Evolutionary conservation across 2,888 invertebrate species (phyloP).

Genomic region (Psylliodes chrysocephalus): DNA sequence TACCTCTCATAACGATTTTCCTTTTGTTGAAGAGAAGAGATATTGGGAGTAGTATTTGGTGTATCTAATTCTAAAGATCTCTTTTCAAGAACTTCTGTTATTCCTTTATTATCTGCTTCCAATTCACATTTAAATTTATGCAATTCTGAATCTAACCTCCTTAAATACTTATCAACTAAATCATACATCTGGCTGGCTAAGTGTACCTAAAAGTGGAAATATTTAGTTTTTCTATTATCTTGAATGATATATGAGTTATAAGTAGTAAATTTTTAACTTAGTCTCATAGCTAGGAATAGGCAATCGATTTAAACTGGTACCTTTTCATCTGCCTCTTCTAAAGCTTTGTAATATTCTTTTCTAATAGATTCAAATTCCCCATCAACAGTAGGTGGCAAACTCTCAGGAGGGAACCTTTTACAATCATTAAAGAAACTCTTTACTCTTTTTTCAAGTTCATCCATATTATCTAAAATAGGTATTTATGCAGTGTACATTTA

Average conservation of each 20-base stretch:
- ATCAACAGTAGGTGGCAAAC: constrained; percentile 80
- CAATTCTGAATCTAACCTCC: constrained; percentile 88
- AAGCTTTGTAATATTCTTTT: constrained; percentile 88
- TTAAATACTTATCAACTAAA: constrained; percentile 90
- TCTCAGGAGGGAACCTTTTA: constrained; percentile 70
- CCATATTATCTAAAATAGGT: constrained; percentile 79
- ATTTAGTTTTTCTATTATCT: background rate
- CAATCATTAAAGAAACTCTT: constrained; percentile 88
- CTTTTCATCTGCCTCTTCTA: constrained; percentile 97
- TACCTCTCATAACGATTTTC: constrained; percentile 77
- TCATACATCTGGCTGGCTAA: constrained; percentile 95
- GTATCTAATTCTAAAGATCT: constrained; percentile 90
- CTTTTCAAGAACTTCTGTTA: constrained; percentile 94
- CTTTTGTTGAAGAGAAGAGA: constrained; percentile 77
- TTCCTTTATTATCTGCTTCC: constrained; percentile 98
- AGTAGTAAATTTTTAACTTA: too few relatives aligned
- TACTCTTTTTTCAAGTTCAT: constrained; percentile 90
- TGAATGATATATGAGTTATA: too few relatives aligned
- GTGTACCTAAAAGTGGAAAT: constrained; percentile 66
- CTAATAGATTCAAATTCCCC: constrained; percentile 85
- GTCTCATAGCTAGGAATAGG: too few relatives aligned
- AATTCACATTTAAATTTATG: constrained; percentile 98
- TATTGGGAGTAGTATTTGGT: constrained; percentile 65
- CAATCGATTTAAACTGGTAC: constrained; percentile 60
- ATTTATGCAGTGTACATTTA: background rate